Evolutionary conservation across 2,888 invertebrate species (phyloP).

Genomic region (Cordilura impudica): DNA sequence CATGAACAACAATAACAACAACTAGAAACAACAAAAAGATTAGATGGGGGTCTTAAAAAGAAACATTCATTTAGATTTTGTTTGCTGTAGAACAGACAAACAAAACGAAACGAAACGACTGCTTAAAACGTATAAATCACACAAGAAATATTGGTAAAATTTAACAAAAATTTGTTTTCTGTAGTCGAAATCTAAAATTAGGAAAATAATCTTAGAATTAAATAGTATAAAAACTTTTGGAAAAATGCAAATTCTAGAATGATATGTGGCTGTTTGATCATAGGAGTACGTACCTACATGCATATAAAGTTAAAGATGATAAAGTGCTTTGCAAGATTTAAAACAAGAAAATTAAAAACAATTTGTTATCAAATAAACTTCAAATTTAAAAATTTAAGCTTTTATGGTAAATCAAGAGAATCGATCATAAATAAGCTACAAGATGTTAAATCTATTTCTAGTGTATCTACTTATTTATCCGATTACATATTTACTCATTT

Average conservation of each 20-base stretch:
- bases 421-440: no score
- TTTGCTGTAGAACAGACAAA: neutral
- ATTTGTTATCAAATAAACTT: no score
- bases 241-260: constrained; percentile 40
- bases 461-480: no score
- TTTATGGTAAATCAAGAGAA: no score
- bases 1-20: neutral
- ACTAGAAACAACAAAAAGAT: constrained; percentile 27
- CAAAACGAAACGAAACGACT: neutral
- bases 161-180: constrained; percentile 38
- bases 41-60: constrained; percentile 44
- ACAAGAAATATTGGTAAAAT: constrained; percentile 62
- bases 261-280: no score
- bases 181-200: constrained; percentile 33
- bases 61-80: constrained; percentile 33
- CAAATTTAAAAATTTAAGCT: no score
- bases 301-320: neutral
- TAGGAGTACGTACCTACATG: no score
- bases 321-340: no score
- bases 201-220: constrained; percentile 48
- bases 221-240: neutral
- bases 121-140: constrained; percentile 56
- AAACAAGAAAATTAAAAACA: no score
- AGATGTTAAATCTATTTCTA: no score
- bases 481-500: no score